Base-by-base conservation (phyloP, 2,797 vertebrate species). In the Selene dorsalis region DNA sequence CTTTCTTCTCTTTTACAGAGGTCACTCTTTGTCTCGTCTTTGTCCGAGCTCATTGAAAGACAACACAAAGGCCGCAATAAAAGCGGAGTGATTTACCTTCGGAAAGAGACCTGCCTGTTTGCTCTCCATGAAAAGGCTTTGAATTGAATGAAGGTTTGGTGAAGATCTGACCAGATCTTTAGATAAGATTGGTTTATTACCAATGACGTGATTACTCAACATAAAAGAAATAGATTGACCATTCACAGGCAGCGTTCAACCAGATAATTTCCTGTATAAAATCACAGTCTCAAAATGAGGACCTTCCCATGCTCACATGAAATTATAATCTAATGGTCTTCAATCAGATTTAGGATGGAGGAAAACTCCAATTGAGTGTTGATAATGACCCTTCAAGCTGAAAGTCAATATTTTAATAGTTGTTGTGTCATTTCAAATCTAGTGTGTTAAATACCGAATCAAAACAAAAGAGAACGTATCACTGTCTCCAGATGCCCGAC, bases 1-100 rank as follows among this genome's bases (percentile, higher is more conserved):
- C 8, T 48, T 45, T 64, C 65, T 65, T 83, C 72, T 82, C 73
- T 69, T 74, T 84, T 63, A 60, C 73, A 20, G 73, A 83, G 80
- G 84, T 87, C 77, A 61, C 50, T 68, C 85, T 82, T 89, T 89
- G 89, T 92, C 50, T 71, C 38, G 55, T 39, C 75, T 83, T 77
- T 82, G 86, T 86, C 70, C 65, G 24, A 45, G 32, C 80, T 70
- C 57, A 73, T 80, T 92, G 80, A 88, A 84, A 55, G 30, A 43
- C 50, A 70, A 64, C 80, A 91, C 87, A 93, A 93, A 88, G 73
- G 56, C 55, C 1, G 47, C 83, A 64, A 76, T 88, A 91, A 91
- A 91, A 82, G 47, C 77, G 43, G 57, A 75, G 78, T 62, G 60
- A 83, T 84, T 88, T 89, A 75, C 79, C 79, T 85, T 35, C 57